phyloP scores from a whole-genome alignment of 2,113 vertebrate species.

The Camelus bactrianus region DNA sequence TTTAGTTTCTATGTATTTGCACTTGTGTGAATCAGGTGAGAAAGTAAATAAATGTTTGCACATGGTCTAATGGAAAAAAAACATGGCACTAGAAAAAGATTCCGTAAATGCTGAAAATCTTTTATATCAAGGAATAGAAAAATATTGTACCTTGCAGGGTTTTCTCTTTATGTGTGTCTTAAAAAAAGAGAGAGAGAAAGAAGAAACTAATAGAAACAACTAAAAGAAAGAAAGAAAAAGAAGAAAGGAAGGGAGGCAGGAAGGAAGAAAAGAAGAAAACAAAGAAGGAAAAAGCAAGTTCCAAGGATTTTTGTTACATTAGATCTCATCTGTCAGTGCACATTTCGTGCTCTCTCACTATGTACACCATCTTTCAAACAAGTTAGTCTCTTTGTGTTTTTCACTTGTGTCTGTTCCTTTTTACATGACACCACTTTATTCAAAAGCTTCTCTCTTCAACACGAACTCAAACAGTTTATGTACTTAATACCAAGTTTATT shows the following conservation, averaged over 20 bases:
- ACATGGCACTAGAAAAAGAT: neutral
- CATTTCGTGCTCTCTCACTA: neutral
- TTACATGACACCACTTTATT: neutral
- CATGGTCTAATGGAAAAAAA: neutral
- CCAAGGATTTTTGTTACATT: no score
- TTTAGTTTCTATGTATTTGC: neutral
- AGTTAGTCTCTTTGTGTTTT: neutral
- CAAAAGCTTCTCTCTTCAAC: neutral
- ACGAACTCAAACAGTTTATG: neutral
- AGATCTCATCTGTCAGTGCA: neutral
- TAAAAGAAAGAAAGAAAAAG: neutral
- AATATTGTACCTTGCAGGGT: neutral
- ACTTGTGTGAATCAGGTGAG: neutral
- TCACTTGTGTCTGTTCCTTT: neutral
- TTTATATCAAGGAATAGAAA: neutral
- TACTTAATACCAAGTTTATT: neutral
- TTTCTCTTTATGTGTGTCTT: neutral
- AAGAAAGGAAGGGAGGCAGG: neutral
- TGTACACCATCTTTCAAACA: neutral
- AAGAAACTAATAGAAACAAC: neutral
- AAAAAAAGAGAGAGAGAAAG: neutral
- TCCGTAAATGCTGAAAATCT: neutral
- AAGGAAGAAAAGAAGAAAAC: no score
- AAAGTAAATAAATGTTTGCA: neutral
- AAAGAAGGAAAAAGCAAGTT: no score